A percentile compares a stretch with the other conserved stretches of the same genome.
Evolutionary conservation across 2,797 vertebrate genomes (phyloP).

Genomic region (Sebastes miniatus): DNA sequence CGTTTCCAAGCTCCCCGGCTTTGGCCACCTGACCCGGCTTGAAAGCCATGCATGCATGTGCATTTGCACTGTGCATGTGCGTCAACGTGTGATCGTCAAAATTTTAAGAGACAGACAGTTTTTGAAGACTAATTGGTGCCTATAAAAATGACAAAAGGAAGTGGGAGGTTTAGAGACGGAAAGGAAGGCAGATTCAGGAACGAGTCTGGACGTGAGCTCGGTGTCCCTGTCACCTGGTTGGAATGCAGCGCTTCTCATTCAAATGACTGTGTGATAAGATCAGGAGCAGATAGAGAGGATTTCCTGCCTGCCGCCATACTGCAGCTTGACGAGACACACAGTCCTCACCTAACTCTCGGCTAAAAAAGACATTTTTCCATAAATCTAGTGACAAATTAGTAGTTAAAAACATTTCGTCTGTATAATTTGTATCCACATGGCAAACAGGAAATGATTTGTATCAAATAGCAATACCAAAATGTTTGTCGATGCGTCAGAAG

Average conservation of each 20-base stretch:
- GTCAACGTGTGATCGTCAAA: constrained; percentile 22
- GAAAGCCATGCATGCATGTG: constrained; percentile 39
- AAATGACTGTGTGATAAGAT: constrained; percentile 71
- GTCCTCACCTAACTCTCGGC: constrained; percentile 7
- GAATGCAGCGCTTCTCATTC: constrained; percentile 71
- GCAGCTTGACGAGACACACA: constrained; percentile 19
- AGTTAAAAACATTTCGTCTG: not conserved
- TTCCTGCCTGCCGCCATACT: constrained; percentile 60
- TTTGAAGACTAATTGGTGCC: constrained; percentile 22
- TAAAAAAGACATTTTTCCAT: not conserved
- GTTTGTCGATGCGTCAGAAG: not conserved
- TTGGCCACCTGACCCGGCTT: constrained; percentile 57
- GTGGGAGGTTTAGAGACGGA: constrained; percentile 31
- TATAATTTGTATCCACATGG: not conserved
- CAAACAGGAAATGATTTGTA: not conserved
- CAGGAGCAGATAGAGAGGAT: constrained; percentile 69
- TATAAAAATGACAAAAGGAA: constrained; percentile 45
- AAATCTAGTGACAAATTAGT: not conserved
- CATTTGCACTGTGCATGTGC: constrained; percentile 11
- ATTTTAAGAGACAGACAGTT: constrained; percentile 6
- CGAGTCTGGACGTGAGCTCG: constrained; percentile 66
- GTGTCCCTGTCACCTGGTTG: constrained; percentile 78
- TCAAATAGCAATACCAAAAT: not conserved
- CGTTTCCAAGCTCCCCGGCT: constrained; percentile 52
- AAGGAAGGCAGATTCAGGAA: constrained; percentile 47